Conservation (phyloP, 2,113 vertebrate species). For the Hylia prasina region DNA sequence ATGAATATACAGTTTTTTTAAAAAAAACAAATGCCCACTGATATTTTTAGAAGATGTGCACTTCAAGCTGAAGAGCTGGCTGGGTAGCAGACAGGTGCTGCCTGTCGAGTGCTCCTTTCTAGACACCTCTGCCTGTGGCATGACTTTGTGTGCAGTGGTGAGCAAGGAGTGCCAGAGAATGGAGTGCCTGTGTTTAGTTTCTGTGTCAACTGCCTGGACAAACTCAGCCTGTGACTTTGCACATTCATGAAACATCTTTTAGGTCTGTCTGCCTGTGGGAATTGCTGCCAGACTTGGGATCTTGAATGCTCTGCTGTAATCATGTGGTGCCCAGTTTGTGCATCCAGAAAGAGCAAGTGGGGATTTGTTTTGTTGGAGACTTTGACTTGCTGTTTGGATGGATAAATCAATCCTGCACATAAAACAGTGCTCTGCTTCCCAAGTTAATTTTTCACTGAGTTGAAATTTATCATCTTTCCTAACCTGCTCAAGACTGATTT, state of each 20-base stretch:
- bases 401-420: accelerated
- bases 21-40: neutral
- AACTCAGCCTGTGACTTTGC: neutral
- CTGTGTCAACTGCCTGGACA: neutral
- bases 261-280: neutral
- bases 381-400: neutral
- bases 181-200: accelerated
- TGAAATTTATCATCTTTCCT: neutral
- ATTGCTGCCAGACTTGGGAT: neutral
- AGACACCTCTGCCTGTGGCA: accelerated
- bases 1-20: accelerated
- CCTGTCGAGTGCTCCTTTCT: neutral
- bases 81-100: neutral
- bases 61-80: neutral
- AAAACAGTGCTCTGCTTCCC: neutral
- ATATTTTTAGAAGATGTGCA: neutral
- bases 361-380: neutral
- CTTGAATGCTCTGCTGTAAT: neutral
- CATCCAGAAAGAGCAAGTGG: neutral
- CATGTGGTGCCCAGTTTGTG: accelerated
- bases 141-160: neutral
- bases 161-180: accelerated
- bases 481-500: neutral
- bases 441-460: neutral
- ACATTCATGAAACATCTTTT: accelerated